These are phyloP conservation scores for Octopus bimaculoides DNA, from an alignment of 1,140 invertebrate species.

Conservation along the genomic window DNA sequence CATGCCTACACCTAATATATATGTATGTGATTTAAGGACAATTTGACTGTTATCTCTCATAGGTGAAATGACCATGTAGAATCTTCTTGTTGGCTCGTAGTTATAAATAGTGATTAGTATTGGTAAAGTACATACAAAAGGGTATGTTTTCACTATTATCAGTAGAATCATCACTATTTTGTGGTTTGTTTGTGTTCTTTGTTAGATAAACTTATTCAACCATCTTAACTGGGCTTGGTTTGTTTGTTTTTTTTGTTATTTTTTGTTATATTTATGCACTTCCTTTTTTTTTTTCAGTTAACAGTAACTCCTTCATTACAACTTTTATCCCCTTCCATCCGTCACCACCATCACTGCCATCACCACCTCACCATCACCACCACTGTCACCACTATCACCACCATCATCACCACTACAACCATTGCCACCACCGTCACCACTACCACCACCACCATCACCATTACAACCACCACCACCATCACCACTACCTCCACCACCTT, in stretches of 20 bases:
- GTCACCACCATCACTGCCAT: neutral
- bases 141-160: neutral
- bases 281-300: constrained; percentile 3
- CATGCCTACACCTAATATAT: neutral
- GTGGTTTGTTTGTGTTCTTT: too few relatives aligned
- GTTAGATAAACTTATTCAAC: too few relatives aligned
- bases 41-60: neutral
- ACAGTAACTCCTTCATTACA: neutral
- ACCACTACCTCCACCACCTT: too few relatives aligned
- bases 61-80: neutral
- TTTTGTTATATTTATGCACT: neutral
- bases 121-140: neutral
- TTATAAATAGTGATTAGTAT: neutral
- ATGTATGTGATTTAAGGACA: neutral
- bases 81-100: neutral
- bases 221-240: too few relatives aligned
- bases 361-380: neutral
- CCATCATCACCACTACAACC: neutral
- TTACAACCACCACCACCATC: too few relatives aligned
- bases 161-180: too few relatives aligned
- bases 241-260: too few relatives aligned
- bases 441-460: neutral
- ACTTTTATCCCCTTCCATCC: neutral
- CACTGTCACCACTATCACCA: constrained; percentile 9
- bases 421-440: neutral